phyloP scores from a whole-genome alignment of 2,888 invertebrate species.

The Drosophila emarginata region DNA sequence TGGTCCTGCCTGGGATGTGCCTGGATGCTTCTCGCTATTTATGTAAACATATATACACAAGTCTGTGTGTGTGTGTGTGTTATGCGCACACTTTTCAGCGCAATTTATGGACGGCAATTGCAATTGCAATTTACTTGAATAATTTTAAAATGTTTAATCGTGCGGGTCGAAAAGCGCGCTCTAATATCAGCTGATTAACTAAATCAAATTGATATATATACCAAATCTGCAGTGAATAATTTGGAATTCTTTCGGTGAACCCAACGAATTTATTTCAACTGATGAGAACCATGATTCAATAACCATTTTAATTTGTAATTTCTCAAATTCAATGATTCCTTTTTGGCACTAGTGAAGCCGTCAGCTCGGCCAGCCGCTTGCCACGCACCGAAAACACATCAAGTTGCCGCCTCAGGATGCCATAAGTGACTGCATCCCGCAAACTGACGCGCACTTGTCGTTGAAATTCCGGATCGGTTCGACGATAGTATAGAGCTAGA shows the following conservation, averaged over 20 bases:
- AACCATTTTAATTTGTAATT: no score
- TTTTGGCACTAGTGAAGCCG: conserved; percentile 20
- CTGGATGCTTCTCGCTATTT: background rate
- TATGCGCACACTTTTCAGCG: conserved; percentile 45
- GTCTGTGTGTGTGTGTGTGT: conserved; percentile 11
- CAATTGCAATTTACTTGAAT: conserved; percentile 12
- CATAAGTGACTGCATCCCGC: conserved; percentile 51
- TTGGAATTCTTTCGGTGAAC: background rate
- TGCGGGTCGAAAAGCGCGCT: background rate
- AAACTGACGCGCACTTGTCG: conserved; percentile 49
- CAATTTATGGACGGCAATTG: conserved; percentile 53
- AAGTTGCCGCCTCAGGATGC: conserved; percentile 47
- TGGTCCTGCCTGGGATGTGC: conserved; percentile 4
- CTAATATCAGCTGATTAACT: conserved; percentile 1
- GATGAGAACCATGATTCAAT: no score
- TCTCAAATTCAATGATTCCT: background rate
- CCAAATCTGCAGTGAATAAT: background rate
- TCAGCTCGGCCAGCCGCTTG: conserved; percentile 37
- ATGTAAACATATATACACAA: background rate
- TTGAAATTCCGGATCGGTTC: conserved; percentile 55
- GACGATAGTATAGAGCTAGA: conserved; percentile 26
- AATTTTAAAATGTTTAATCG: conserved; percentile 3
- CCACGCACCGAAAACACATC: conserved; percentile 35
- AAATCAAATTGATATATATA: conserved; percentile 12
- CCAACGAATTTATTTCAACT: background rate